Evolutionary conservation across 2,888 invertebrate genomes (phyloP).

Genomic region (Tipula helvola): DNA sequence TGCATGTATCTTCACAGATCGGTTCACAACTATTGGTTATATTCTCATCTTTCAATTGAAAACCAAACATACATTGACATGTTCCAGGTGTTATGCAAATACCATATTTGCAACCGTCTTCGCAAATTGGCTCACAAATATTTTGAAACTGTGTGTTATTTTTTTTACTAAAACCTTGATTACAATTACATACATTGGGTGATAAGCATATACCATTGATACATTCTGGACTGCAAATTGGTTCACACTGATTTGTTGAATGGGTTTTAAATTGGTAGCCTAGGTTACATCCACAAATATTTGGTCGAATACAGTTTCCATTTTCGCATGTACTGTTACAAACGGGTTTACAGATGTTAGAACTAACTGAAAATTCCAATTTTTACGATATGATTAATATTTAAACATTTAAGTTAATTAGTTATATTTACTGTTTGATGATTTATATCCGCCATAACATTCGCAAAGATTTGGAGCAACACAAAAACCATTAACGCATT

Average conservation of each 20-base stretch:
- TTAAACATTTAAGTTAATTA: not conserved
- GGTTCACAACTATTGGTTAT: slow-evolving; percentile 25
- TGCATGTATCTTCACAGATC: slow-evolving; percentile 30
- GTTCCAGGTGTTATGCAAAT: slow-evolving; percentile 21
- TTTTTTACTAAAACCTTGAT: slow-evolving; percentile 30
- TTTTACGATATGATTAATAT: not conserved
- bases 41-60: slow-evolving; percentile 17
- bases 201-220: slow-evolving; percentile 35
- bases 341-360: slow-evolving; percentile 22
- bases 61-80: slow-evolving; percentile 23
- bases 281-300: slow-evolving; percentile 43
- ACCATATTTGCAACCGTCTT: slow-evolving; percentile 26
- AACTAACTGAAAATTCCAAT: not conserved
- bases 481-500: slow-evolving; percentile 27
- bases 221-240: slow-evolving; percentile 29
- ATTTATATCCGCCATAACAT: slow-evolving; percentile 19
- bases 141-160: not conserved
- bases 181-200: slow-evolving; percentile 44
- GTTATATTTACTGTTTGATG: not conserved
- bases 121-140: slow-evolving; percentile 17
- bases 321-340: slow-evolving; percentile 26
- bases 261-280: slow-evolving; percentile 27
- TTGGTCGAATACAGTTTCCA: slow-evolving; percentile 40
- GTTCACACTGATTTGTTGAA: slow-evolving; percentile 24
- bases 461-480: slow-evolving; percentile 24